Percentiles rank a stretch among this genome's conserved stretches.
phyloP scores from a whole-genome alignment of 2,888 invertebrate species.

The Dicyrtoma fusca region DNA sequence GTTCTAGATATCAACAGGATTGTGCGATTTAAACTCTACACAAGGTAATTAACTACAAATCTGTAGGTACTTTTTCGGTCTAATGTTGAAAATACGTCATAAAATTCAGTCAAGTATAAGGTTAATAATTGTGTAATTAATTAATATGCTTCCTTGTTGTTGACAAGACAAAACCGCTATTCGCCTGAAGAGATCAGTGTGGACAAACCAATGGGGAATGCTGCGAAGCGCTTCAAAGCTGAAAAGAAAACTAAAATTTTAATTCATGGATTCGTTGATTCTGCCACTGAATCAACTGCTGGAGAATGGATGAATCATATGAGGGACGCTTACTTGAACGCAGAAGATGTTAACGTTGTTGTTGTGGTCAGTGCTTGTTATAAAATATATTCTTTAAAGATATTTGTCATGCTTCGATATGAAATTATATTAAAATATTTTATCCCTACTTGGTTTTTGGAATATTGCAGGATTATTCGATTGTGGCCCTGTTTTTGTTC shows the following conservation, averaged over 20 bases:
- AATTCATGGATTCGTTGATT: conserved; percentile 53
- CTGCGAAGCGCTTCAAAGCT: conserved; percentile 27
- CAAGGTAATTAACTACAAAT: too few species aligned
- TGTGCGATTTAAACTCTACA: conserved; percentile 25
- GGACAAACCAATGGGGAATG: conserved; percentile 46
- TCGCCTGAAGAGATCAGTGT: conserved; percentile 46
- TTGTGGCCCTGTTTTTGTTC: conserved; percentile 46
- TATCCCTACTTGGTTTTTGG: too few species aligned
- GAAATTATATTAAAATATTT: too few species aligned
- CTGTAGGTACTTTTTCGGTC: neutral
- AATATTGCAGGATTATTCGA: conserved; percentile 42
- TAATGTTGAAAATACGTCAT: neutral
- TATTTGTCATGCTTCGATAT: too few species aligned
- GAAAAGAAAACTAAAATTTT: conserved; percentile 48
- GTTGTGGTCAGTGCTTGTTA: conserved; percentile 40
- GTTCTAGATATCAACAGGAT: conserved; percentile 21
- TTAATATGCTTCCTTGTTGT: neutral
- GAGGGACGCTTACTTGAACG: conserved; percentile 47
- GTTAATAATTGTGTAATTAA: too few species aligned
- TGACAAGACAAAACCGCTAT: conserved; percentile 49
- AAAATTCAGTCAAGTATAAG: too few species aligned
- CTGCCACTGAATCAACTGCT: conserved; percentile 46
- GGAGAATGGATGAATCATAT: conserved; percentile 52
- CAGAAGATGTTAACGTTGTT: conserved; percentile 51
- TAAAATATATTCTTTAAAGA: neutral